These are phyloP conservation scores for Drosophila monieri DNA, from an alignment of 2,888 invertebrate species.

Conservation along the genomic window DNA sequence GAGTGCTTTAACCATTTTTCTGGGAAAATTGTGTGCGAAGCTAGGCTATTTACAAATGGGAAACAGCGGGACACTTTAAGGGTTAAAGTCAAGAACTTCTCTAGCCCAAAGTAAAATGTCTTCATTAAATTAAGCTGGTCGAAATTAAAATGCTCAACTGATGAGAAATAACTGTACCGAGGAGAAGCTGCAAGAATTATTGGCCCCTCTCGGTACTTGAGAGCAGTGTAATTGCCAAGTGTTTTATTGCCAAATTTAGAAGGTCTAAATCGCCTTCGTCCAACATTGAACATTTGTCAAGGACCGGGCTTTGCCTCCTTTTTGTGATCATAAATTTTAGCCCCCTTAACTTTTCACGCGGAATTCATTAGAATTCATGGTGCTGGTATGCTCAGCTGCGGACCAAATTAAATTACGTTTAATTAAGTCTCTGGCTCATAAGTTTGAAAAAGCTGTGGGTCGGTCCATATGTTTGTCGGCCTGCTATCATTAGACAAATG, in stretches of 20 bases:
- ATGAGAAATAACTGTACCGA: slow-evolving; percentile 47
- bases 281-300: slow-evolving; percentile 78
- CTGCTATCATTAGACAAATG: slow-evolving; percentile 72
- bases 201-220: slow-evolving; percentile 14
- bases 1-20: slow-evolving; percentile 60
- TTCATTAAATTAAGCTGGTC: slow-evolving; percentile 70
- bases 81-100: slow-evolving; percentile 45
- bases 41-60: not conserved
- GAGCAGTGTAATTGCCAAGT: slow-evolving; percentile 70
- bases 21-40: slow-evolving; percentile 49
- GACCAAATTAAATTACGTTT: slow-evolving; percentile 75
- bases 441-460: slow-evolving; percentile 38
- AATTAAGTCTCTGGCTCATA: slow-evolving; percentile 69
- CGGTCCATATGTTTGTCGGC: slow-evolving; percentile 31
- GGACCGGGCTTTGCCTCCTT: slow-evolving; percentile 29
- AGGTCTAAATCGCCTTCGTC: slow-evolving; percentile 70
- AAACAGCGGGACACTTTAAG: not conserved
- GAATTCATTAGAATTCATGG: slow-evolving; percentile 71
- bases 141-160: slow-evolving; percentile 62
- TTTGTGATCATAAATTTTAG: slow-evolving; percentile 66
- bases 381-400: slow-evolving; percentile 38
- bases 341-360: slow-evolving; percentile 74
- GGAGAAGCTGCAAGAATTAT: slow-evolving; percentile 28
- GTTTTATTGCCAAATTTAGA: slow-evolving; percentile 78
- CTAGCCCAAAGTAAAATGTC: slow-evolving; percentile 59